Conservation (phyloP, 2,888 invertebrate genomes). For the Itoplectis maculator region DNA sequence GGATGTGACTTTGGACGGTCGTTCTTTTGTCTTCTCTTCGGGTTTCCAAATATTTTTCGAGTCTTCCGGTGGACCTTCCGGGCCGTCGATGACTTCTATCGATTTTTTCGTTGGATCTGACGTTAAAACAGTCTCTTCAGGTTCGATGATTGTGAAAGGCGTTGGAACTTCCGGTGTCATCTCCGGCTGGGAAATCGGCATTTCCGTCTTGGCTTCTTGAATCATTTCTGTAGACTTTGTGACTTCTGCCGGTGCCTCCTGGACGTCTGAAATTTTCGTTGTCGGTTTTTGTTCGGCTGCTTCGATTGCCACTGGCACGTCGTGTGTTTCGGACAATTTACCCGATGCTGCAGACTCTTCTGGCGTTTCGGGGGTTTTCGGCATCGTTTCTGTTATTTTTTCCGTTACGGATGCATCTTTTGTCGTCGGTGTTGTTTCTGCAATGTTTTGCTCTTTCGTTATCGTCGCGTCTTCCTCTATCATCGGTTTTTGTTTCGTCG, state of each 20-base stretch:
- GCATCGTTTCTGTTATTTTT: conserved; percentile 41
- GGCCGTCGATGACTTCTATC: not conserved
- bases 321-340: not conserved
- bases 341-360: conserved; percentile 2
- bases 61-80: not conserved
- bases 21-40: not conserved
- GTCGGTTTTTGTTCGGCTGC: not conserved
- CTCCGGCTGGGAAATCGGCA: not conserved
- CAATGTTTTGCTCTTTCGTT: conserved; percentile 40
- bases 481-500: not conserved
- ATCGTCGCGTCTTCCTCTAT: conserved; percentile 32
- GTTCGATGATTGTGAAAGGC: too few relatives aligned
- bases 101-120: not conserved
- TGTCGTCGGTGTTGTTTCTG: not conserved
- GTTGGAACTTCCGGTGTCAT: not conserved
- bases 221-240: not conserved
- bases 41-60: not conserved
- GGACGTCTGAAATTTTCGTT: not conserved
- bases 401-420: conserved; percentile 47
- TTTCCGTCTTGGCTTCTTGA: not conserved
- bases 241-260: not conserved
- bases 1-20: not conserved
- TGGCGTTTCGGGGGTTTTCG: not conserved
- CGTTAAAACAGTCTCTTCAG: not conserved
- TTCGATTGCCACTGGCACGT: conserved; percentile 6